phyloP scores from a whole-genome alignment of 2,797 vertebrate genomes.

The Euthynnus affinis region DNA sequence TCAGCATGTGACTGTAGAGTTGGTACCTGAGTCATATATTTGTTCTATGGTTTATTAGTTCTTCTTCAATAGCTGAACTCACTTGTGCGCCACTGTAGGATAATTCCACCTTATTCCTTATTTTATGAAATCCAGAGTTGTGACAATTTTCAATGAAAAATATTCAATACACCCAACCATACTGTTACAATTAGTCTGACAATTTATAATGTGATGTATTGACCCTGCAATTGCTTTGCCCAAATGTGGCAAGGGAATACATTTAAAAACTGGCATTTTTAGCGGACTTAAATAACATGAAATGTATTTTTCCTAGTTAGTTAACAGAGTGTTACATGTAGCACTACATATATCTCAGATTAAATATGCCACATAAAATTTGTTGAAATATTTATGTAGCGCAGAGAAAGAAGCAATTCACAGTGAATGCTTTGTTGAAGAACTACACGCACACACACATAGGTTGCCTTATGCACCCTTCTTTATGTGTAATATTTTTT shows the following conservation, averaged over 20 bases:
- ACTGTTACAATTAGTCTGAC: neutral
- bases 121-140: slow-evolving; percentile 32
- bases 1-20: neutral
- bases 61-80: neutral
- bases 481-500: neutral
- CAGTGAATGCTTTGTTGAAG: neutral
- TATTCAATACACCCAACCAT: neutral
- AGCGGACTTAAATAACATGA: neutral
- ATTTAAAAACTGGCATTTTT: slow-evolving; percentile 8
- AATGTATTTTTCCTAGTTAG: slow-evolving; percentile 21
- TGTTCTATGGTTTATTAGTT: neutral
- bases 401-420: neutral
- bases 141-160: slow-evolving; percentile 11
- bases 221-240: neutral
- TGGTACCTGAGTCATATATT: neutral
- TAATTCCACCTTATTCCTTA: neutral
- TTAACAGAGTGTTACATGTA: neutral
- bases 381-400: slow-evolving; percentile 20
- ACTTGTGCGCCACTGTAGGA: slow-evolving; percentile 19
- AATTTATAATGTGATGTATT: neutral
- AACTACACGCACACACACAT: neutral
- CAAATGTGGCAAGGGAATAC: neutral
- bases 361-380: neutral
- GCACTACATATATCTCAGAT: slow-evolving; percentile 11
- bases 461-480: neutral